Base-by-base conservation (phyloP, 2,888 invertebrate genomes). In the Vesta saturnalis region DNA sequence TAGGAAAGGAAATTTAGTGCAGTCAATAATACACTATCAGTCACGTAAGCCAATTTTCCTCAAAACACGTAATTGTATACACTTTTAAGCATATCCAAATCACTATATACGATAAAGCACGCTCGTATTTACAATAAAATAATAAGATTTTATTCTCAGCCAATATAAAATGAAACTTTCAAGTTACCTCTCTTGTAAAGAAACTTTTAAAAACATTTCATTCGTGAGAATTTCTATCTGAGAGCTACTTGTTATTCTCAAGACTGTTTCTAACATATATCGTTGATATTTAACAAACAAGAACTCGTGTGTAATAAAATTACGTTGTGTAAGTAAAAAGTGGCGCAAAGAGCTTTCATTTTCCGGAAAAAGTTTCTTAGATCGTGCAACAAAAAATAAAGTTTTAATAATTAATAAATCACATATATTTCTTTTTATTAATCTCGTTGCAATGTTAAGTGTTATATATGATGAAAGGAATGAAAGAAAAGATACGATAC, bases 281-380 rank as follows among this genome's bases (percentile, higher is more conserved):
- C 39, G 39, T n/a, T 39, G 39, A 39, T 39, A 39, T 39, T 39
- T 39, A 39, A 39, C 39, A 39, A 39, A 39, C n/a, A 39, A 39
- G 39, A 39, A 39, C 8, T 39, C 39, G 39, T 39, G 39, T 39
- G 39, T n/a, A 39, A 39, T n/a, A n/a, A 39, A 39, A 39, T 39
- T 39, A 39, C 39, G 8, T n/a, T 12, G 8, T n/a, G 39, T 39
- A 3, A n/a, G 39, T 39, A 39, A 39, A 39, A 39, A 39, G n/a
- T 12, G n/a, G 39, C n/a, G 39, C n/a, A n/a, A n/a, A n/a, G 39
- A 39, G 8, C 8, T 39, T 39, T 30, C 5, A 30, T 6, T 30
- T 30, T 10, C 30, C 10, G n/a, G n/a, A 30, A 30, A 30, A 5
- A 5, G 30, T 30, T 30, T 30, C 30, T 5, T 5, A 30, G 10